Percentiles rank a stretch among this genome's conserved stretches.
Conservation (phyloP, 1,140 invertebrate species). For the Platyscapa corneri region DNA sequence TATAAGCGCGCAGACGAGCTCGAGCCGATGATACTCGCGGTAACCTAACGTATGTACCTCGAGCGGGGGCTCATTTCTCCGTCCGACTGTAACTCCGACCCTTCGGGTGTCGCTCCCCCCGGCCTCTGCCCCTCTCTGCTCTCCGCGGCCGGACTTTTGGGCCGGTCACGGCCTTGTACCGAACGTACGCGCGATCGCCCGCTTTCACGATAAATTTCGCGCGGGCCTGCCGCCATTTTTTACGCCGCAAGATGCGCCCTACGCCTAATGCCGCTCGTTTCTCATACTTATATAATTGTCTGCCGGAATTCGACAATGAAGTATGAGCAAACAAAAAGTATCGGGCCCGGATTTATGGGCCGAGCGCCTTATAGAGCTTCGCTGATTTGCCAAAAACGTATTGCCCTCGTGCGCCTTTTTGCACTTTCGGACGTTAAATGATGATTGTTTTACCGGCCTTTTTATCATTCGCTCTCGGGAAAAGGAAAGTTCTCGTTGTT, state of each 20-base stretch:
- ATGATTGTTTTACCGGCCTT: not conserved
- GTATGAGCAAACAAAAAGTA: not conserved
- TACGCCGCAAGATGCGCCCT: not conserved
- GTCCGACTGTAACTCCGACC: not conserved
- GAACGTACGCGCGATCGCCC: not conserved
- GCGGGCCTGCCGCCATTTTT: not conserved
- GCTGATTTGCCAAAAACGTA: not conserved
- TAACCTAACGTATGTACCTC: not conserved
- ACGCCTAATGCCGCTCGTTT: conserved; percentile 3
- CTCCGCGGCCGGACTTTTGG: not conserved
- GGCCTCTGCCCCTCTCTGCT: not conserved
- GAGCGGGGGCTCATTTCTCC: conserved; percentile 2
- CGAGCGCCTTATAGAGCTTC: not conserved
- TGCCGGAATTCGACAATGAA: not conserved
- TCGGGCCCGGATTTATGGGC: not conserved
- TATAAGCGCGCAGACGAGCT: conserved; percentile 19
- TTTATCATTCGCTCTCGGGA: not conserved
- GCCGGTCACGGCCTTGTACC: not conserved
- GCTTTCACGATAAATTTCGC: conserved; percentile 1
- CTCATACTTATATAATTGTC: conserved; percentile 12
- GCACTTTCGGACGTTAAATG: not conserved
- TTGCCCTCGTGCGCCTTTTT: not conserved
- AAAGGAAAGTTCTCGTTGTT: too few species aligned
- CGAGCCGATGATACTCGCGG: not conserved
- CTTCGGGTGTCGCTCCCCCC: not conserved